Evolutionary conservation across 2,888 invertebrate species (phyloP), one percentile per base, ranked within the genome.

Genomic region (Blastobasis lacticolella): DNA sequence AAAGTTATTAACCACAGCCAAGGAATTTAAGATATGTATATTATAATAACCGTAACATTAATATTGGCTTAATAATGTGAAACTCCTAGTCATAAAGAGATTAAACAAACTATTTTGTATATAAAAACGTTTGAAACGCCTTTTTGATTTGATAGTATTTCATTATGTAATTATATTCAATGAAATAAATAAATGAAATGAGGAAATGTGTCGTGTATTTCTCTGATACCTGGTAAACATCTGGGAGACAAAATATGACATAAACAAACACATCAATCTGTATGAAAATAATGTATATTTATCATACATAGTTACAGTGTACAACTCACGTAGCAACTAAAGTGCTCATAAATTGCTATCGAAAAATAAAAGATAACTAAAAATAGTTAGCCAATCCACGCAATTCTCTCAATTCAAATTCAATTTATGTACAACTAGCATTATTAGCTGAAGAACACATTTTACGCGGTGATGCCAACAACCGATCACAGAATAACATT

Each of bases 51-150:
- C 54, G 54, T 63, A 63, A 64, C 59, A 56, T 61, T 49, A 6
- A 10, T 61, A 77, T 80, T 76, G 81, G 80, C 77, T 71, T 53
- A 75, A 73, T 76, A 75, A 74, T 75, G 75, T 79, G 67, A 72
- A 66, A 58, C 55, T 65, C 69, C 82, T 86, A 86, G 87, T 86
- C 87, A 87, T 72, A 70, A 79, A 73, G 69, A 80, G 77, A 82
- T 78, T 75, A 74, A 61, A 65, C 63, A 67, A 78, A 71, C 60
- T 83, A 78, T 82, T 83, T 81, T 87, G 86, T 87, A 87, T 71
- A 87, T 87, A 87, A 8, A 83, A 81, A 79, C 69, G 69, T 74
- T 74, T 61, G 72, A 76, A 71, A 63, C 58, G 63, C 60, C 64
- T 71, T 66, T n/a, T 71, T 66, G 62, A 78, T 67, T 66, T 67